phyloP scores from a whole-genome alignment of 2,113 vertebrate species.

The Aspiorhynchus laticeps region DNA sequence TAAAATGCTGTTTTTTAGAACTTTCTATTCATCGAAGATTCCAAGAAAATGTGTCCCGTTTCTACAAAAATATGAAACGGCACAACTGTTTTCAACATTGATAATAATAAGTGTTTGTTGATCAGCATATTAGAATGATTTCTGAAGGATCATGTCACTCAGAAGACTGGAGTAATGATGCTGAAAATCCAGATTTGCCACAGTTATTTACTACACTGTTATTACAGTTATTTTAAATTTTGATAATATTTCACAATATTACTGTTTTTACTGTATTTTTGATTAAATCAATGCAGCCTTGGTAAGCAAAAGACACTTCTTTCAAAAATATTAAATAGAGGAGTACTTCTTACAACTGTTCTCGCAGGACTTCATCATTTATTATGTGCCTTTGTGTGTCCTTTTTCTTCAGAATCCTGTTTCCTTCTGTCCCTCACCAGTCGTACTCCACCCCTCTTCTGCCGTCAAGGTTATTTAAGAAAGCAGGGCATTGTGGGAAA shows the following conservation, averaged over 20 bases:
- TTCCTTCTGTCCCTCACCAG: conserved; percentile 87
- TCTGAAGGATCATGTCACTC: background rate
- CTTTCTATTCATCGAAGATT: background rate
- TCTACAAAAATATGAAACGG: background rate
- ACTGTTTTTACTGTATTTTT: background rate
- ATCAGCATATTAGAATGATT: background rate
- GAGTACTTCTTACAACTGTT: background rate
- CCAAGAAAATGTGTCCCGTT: background rate
- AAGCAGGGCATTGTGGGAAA: conserved; percentile 78
- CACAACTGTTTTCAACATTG: background rate
- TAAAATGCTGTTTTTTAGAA: no score
- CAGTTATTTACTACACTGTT: background rate
- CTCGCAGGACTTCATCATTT: background rate
- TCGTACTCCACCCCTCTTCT: conserved; percentile 85
- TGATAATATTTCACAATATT: background rate
- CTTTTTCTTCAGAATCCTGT: conserved; percentile 83
- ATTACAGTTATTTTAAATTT: background rate
- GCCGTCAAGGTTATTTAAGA: conserved; percentile 84
- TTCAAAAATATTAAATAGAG: background rate
- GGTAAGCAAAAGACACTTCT: background rate
- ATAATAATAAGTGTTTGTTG: no score
- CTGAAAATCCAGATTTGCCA: background rate
- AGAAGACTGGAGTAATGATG: background rate
- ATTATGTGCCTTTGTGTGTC: background rate
- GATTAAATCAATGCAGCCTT: background rate